phyloP scores from a whole-genome alignment of 2,888 invertebrate species.

The Drosophila histrio region DNA sequence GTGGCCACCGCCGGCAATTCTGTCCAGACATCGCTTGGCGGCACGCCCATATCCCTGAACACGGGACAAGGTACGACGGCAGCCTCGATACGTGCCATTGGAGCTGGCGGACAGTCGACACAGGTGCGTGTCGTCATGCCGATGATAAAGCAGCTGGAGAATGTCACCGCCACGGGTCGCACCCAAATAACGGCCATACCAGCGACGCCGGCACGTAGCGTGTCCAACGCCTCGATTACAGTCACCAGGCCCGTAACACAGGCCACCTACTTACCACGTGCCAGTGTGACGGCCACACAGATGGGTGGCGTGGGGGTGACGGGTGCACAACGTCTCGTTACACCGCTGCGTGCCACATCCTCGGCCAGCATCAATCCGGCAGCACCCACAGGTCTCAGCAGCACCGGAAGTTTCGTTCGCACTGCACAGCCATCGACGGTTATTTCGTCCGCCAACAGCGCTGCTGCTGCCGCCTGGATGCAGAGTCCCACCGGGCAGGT shows the following conservation, averaged over 20 bases:
- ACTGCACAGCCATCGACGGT: conserved; percentile 83
- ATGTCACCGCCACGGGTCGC: conserved; percentile 75
- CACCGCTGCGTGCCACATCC: conserved; percentile 82
- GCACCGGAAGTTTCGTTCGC: conserved; percentile 81
- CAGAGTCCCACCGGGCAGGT: conserved; percentile 82
- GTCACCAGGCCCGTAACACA: conserved; percentile 83
- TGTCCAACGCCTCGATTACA: conserved; percentile 84
- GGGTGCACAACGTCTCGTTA: conserved; percentile 78
- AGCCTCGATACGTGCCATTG: conserved; percentile 80
- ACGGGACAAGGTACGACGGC: conserved; percentile 77
- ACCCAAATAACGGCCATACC: conserved; percentile 84
- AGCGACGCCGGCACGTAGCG: conserved; percentile 78
- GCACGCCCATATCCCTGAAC: conserved; percentile 72
- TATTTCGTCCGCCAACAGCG: conserved; percentile 82
- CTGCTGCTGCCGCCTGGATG: conserved; percentile 80
- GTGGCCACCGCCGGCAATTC: conserved; percentile 69
- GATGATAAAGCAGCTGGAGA: conserved; percentile 86
- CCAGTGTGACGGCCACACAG: conserved; percentile 82
- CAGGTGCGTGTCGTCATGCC: conserved; percentile 83
- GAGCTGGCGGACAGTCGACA: conserved; percentile 82
- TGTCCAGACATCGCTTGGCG: conserved; percentile 62
- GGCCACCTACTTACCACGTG: conserved; percentile 82
- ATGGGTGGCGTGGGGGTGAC: conserved; percentile 75
- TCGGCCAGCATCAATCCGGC: conserved; percentile 70
- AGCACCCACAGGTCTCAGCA: conserved; percentile 68